Evolutionary conservation across 2,888 invertebrate species (phyloP).

Genomic region (Sialis fuliginosa): DNA sequence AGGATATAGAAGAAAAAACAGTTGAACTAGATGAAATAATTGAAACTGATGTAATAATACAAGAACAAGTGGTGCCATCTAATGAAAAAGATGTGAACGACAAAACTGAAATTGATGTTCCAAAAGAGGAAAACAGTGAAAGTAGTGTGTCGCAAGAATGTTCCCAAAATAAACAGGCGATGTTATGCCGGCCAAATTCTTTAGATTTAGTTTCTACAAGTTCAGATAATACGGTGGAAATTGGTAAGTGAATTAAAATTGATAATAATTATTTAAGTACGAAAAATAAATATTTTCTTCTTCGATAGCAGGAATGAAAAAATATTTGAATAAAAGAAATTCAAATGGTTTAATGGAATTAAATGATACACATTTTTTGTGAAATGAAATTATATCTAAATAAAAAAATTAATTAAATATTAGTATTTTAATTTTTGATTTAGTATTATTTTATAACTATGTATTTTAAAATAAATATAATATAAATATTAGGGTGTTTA

Average conservation of each 20-base stretch:
- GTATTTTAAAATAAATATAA: no score
- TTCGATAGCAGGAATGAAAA: no score
- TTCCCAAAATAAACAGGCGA: neutral
- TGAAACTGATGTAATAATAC: neutral
- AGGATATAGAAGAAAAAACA: no score
- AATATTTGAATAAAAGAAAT: no score
- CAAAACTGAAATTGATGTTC: neutral
- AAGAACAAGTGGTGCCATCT: neutral
- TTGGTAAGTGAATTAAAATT: neutral
- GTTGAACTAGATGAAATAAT: neutral
- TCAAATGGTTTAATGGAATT: no score
- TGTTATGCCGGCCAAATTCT: slow-evolving; percentile 7
- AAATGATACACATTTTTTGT: no score
- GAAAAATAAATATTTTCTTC: no score
- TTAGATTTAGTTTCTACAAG: slow-evolving; percentile 4
- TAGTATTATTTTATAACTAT: neutral
- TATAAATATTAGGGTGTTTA: no score
- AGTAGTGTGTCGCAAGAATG: neutral
- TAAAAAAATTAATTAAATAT: neutral
- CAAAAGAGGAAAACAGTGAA: neutral
- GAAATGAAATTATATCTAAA: no score
- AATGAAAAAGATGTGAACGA: neutral
- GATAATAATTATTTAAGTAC: no score
- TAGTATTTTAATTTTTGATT: neutral
- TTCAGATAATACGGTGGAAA: neutral